phyloP scores from a whole-genome alignment of 2,797 vertebrate species.

The Arctocebus calabarensis region DNA sequence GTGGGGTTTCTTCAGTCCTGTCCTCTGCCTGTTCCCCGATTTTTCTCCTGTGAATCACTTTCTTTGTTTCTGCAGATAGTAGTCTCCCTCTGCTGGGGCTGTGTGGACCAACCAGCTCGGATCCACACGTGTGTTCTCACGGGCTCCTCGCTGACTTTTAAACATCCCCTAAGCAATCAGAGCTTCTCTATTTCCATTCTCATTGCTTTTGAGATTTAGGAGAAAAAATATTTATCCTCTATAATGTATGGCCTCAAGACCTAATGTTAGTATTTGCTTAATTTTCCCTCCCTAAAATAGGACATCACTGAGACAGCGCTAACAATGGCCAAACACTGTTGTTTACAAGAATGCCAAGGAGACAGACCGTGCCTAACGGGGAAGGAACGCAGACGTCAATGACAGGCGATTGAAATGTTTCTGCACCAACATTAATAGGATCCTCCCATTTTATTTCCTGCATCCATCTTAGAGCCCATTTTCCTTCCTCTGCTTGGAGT shows the following conservation, averaged over 20 bases:
- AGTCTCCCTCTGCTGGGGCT: not conserved
- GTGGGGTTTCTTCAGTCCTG: not conserved
- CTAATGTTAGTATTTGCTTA: conserved; percentile 55
- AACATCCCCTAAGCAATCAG: not conserved
- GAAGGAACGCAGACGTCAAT: not conserved
- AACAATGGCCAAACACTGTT: not conserved
- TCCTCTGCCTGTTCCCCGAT: not conserved
- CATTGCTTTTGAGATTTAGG: conserved; percentile 25
- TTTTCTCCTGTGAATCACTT: conserved; percentile 10
- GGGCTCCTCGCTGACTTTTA: not conserved
- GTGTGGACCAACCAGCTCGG: not conserved
- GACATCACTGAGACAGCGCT: conserved; percentile 3
- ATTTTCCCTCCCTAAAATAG: conserved; percentile 56
- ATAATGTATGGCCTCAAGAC: not conserved
- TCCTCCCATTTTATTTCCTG: not conserved
- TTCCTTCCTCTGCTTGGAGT: not conserved
- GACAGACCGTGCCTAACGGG: not conserved
- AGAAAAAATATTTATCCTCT: not conserved
- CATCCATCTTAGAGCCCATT: not conserved
- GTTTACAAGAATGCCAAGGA: not conserved
- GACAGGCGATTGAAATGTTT: not conserved
- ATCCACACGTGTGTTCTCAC: not conserved
- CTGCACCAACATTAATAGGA: not conserved
- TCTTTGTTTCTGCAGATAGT: not conserved
- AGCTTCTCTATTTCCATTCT: conserved; percentile 36